These are phyloP conservation scores for Clanis bilineata DNA, from an alignment of 2,888 invertebrate genomes.

Conservation along the genomic window DNA sequence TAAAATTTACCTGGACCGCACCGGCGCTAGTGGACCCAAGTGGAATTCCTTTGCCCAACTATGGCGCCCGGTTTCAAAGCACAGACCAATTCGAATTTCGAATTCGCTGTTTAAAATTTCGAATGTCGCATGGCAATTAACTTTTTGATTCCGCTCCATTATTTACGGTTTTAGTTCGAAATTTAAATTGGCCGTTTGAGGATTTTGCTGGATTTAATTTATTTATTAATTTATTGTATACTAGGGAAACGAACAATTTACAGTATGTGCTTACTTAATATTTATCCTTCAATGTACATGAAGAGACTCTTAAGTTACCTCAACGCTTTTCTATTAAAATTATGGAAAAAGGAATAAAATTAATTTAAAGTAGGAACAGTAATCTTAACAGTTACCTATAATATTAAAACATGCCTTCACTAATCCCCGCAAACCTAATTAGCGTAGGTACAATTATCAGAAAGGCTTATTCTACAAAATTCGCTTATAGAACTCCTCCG, in stretches of 20 bases:
- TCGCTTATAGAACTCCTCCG: conserved; percentile 21
- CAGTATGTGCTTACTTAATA: too few relatives aligned
- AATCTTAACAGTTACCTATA: conserved; percentile 17
- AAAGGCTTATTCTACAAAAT: conserved; percentile 21
- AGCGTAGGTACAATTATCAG: conserved; percentile 35
- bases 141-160: conserved; percentile 21
- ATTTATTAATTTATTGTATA: neutral
- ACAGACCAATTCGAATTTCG: conserved; percentile 47
- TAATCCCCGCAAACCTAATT: conserved; percentile 33
- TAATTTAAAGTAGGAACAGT: too few relatives aligned
- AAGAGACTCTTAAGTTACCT: too few relatives aligned
- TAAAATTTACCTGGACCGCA: conserved; percentile 78
- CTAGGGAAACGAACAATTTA: neutral
- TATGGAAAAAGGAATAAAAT: neutral
- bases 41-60: conserved; percentile 64
- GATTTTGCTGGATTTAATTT: neutral
- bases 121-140: conserved; percentile 31
- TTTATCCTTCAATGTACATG: too few relatives aligned
- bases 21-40: conserved; percentile 63
- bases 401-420: conserved; percentile 18
- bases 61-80: conserved; percentile 52
- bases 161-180: conserved; percentile 10
- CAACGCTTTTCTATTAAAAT: too few relatives aligned
- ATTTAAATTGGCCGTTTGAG: neutral
- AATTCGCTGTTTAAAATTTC: conserved; percentile 33